A percentile compares a stretch with the other conserved stretches of the same genome.
Evolutionary conservation across 2,113 vertebrate species (phyloP).

Genomic region (Gasterosteus aculeatus): DNA sequence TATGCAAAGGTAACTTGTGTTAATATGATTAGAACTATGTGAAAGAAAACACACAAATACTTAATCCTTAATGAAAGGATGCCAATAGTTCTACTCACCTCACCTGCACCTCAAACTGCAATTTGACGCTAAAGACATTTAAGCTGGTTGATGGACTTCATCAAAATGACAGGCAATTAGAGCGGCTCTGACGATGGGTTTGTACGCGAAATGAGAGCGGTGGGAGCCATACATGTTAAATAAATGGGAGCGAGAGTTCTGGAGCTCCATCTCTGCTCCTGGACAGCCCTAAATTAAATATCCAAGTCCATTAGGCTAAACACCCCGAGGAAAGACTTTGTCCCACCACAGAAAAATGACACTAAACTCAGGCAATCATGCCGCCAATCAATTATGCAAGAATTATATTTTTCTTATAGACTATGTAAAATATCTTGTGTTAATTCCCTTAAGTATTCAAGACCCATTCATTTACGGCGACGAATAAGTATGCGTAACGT

Average conservation of each 20-base stretch:
- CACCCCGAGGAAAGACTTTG: slow-evolving; percentile 79
- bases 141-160: slow-evolving; percentile 79
- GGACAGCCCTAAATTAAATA: slow-evolving; percentile 82
- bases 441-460: slow-evolving; percentile 78
- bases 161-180: slow-evolving; percentile 83
- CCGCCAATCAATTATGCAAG: slow-evolving; percentile 83
- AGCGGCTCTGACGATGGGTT: slow-evolving; percentile 69
- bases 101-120: slow-evolving; percentile 55
- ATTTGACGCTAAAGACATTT: slow-evolving; percentile 75
- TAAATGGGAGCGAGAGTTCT: slow-evolving; percentile 63
- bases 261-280: slow-evolving; percentile 63
- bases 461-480: slow-evolving; percentile 67
- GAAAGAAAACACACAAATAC: slow-evolving; percentile 15
- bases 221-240: slow-evolving; percentile 68
- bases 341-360: slow-evolving; percentile 80
- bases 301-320: slow-evolving; percentile 83
- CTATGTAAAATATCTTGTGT: slow-evolving; percentile 78
- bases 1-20: slow-evolving; percentile 1
- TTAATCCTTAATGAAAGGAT: slow-evolving; percentile 14
- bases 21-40: not conserved
- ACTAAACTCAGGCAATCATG: slow-evolving; percentile 84
- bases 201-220: slow-evolving; percentile 75
- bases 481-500: slow-evolving; percentile 40
- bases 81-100: slow-evolving; percentile 31
- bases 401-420: slow-evolving; percentile 79